Evolutionary conservation across 2,888 invertebrate species (phyloP).

Genomic region (Caenorhabditis zanzibari): DNA sequence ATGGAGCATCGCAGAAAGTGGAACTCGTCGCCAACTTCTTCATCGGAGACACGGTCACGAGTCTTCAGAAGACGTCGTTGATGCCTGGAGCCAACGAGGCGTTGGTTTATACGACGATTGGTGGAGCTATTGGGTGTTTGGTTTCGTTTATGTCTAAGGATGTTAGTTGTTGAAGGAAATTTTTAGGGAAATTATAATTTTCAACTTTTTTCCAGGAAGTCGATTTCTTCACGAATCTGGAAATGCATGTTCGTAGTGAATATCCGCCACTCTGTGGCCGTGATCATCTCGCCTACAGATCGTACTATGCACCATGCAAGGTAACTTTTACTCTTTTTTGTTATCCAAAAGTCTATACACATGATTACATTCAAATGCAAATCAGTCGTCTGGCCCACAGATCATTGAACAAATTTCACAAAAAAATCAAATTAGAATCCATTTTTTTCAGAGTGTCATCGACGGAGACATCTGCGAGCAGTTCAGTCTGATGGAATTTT

Average conservation of each 20-base stretch:
- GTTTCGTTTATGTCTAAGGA: slow-evolving; percentile 95
- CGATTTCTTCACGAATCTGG: slow-evolving; percentile 98
- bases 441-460: slow-evolving; percentile 90
- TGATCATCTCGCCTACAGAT: slow-evolving; percentile 96
- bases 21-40: slow-evolving; percentile 95
- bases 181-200: neutral
- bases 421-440: neutral
- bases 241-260: slow-evolving; percentile 99
- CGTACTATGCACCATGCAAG: slow-evolving; percentile 97
- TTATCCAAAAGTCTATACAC: neutral
- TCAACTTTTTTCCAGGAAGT: slow-evolving; percentile 88
- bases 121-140: slow-evolving; percentile 93
- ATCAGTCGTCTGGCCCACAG: neutral
- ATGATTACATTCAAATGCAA: neutral
- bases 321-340: slow-evolving; percentile 84
- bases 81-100: slow-evolving; percentile 97
- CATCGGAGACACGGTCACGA: slow-evolving; percentile 95
- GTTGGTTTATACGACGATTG: slow-evolving; percentile 95
- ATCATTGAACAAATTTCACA: neutral
- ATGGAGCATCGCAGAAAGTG: slow-evolving; percentile 96
- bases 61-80: slow-evolving; percentile 92
- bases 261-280: slow-evolving; percentile 96
- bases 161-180: slow-evolving; percentile 78
- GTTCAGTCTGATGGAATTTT: slow-evolving; percentile 95
- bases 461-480: slow-evolving; percentile 99